These are phyloP conservation scores for Palythoa grandis DNA, from an alignment of 92 coral and sea anemone genomes.

Conservation along the genomic window DNA sequence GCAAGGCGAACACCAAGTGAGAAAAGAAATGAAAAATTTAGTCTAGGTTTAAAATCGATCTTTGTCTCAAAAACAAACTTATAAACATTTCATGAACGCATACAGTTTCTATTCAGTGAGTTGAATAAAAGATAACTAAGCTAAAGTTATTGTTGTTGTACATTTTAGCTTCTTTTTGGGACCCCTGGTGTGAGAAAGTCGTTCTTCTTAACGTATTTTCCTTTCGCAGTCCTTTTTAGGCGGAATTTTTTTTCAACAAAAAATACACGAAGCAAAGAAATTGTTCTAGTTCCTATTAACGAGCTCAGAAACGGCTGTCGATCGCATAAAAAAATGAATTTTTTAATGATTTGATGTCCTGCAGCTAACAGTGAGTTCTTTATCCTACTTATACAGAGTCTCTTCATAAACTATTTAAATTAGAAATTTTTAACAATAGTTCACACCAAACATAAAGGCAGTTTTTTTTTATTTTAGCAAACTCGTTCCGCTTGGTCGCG, in stretches of 20 bases:
- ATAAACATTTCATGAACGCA: constrained; percentile 20
- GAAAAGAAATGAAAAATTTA: neutral
- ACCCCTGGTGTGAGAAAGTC: neutral
- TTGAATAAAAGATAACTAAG: constrained; percentile 6
- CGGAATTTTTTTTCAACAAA: no score
- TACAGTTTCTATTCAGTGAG: constrained; percentile 1
- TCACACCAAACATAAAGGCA: constrained; percentile 23
- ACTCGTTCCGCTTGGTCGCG: neutral
- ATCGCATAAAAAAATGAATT: neutral
- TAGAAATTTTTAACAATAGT: constrained; percentile 18
- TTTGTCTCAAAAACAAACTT: constrained; percentile 13
- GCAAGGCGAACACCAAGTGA: neutral
- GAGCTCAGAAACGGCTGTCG: neutral
- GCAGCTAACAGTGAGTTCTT: constrained; percentile 4
- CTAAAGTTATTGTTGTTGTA: constrained; percentile 5
- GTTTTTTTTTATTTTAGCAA: neutral
- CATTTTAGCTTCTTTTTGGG: neutral
- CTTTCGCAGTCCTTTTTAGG: neutral
- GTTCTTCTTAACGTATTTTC: neutral
- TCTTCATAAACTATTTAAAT: constrained; percentile 30
- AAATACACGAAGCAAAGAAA: neutral
- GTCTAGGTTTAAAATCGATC: neutral
- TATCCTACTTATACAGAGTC: neutral
- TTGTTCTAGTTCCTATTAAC: neutral
- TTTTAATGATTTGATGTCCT: neutral